A percentile compares a stretch with the other conserved stretches of the same genome.
phyloP scores from a whole-genome alignment of 2,888 invertebrate genomes.

The Drosophila fulvimacula region DNA sequence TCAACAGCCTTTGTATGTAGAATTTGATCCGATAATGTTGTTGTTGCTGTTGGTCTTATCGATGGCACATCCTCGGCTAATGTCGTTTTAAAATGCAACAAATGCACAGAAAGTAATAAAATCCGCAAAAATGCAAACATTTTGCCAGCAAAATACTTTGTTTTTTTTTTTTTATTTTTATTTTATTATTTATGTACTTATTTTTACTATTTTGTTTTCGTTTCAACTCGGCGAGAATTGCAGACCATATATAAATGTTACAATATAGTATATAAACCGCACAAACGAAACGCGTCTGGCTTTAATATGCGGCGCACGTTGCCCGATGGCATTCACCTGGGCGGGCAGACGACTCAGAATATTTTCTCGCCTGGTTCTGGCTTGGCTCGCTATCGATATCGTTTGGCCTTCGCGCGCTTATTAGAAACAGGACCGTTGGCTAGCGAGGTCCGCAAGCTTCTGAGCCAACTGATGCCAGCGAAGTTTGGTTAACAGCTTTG shows the following conservation, averaged over 20 bases:
- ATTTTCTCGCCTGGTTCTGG: slow-evolving; percentile 38
- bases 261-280: slow-evolving; percentile 48
- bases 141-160: slow-evolving; percentile 49
- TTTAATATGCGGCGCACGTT: slow-evolving; percentile 70
- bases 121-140: slow-evolving; percentile 69
- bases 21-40: slow-evolving; percentile 43
- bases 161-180: background rate
- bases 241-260: slow-evolving; percentile 69
- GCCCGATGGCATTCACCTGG: slow-evolving; percentile 77
- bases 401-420: slow-evolving; percentile 36
- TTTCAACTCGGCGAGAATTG: slow-evolving; percentile 47
- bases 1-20: slow-evolving; percentile 31
- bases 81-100: slow-evolving; percentile 73
- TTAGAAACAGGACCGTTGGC: slow-evolving; percentile 74
- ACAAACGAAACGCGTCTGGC: slow-evolving; percentile 58
- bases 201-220: slow-evolving; percentile 67
- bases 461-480: slow-evolving; percentile 65
- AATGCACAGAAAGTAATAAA: slow-evolving; percentile 76
- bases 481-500: slow-evolving; percentile 78
- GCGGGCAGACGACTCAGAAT: slow-evolving; percentile 51
- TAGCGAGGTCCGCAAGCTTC: slow-evolving; percentile 72
- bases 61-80: slow-evolving; percentile 56
- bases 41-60: slow-evolving; percentile 33
- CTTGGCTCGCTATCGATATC: slow-evolving; percentile 29
- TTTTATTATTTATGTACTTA: slow-evolving; percentile 19